Conservation (phyloP, 1,140 invertebrate genomes). For the Cyclina sinensis region DNA sequence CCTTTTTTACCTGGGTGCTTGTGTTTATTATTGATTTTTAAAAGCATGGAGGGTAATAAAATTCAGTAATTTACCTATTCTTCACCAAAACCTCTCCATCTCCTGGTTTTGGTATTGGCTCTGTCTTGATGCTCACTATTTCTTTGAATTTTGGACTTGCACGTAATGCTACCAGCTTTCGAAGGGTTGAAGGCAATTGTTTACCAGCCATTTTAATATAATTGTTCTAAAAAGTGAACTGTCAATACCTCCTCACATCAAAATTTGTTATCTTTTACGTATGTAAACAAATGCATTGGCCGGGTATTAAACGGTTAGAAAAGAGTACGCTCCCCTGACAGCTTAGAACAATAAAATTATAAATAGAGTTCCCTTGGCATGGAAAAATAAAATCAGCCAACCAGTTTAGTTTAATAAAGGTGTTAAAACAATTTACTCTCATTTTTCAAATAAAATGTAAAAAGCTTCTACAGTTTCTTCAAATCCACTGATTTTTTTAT, state of each 20-base stretch:
- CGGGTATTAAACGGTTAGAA: neutral
- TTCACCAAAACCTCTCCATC: conserved; percentile 76
- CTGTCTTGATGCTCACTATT: conserved; percentile 70
- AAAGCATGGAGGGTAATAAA: too few relatives aligned
- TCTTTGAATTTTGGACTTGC: conserved; percentile 79
- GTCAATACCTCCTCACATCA: neutral
- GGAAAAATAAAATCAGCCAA: too few relatives aligned
- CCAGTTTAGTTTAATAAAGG: too few relatives aligned
- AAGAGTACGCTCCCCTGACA: neutral
- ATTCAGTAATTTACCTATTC: conserved; percentile 72
- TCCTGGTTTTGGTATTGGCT: conserved; percentile 71
- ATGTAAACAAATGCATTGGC: neutral
- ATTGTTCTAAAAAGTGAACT: conserved; percentile 6
- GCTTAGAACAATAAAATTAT: neutral
- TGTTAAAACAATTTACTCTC: too few relatives aligned
- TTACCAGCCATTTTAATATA: conserved; percentile 64
- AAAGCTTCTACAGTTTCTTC: too few relatives aligned
- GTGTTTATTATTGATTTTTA: too few relatives aligned
- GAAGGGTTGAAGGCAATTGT: conserved; percentile 75
- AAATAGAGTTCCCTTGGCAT: too few relatives aligned
- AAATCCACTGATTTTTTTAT: too few relatives aligned
- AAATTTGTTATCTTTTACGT: neutral
- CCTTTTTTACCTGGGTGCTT: too few relatives aligned
- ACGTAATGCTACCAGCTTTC: conserved; percentile 75
- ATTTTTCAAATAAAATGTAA: too few relatives aligned